phyloP scores from a whole-genome alignment of 2,888 invertebrate species.

The Cryptus armator region DNA sequence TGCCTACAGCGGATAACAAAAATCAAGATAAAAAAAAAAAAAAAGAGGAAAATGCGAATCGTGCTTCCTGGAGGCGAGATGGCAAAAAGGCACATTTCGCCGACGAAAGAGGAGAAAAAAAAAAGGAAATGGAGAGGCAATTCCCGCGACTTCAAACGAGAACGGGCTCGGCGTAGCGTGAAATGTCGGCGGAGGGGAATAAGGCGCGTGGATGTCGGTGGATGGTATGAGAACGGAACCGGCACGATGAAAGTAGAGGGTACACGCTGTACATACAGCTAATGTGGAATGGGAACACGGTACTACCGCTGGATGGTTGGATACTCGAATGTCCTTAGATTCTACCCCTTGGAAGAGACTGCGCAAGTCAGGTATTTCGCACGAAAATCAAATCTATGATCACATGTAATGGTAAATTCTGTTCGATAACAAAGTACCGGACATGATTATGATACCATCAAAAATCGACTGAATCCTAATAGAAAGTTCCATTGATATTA shows the following conservation, averaged over 20 bases:
- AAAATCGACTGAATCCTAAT: too few relatives aligned
- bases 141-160: conserved; percentile 78
- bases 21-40: conserved; percentile 38
- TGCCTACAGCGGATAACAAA: conserved; percentile 20
- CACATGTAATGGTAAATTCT: too few relatives aligned
- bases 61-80: conserved; percentile 21
- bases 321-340: neutral
- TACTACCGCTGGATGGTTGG: neutral
- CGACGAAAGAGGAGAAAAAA: conserved; percentile 29
- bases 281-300: neutral
- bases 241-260: conserved; percentile 20
- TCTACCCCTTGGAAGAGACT: neutral
- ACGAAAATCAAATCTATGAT: neutral
- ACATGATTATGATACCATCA: too few relatives aligned
- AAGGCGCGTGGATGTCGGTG: conserved; percentile 44
- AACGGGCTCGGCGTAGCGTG: conserved; percentile 77
- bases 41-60: conserved; percentile 2
- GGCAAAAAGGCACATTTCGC: conserved; percentile 29
- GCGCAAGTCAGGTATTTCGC: neutral
- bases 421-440: too few relatives aligned
- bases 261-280: conserved; percentile 17
- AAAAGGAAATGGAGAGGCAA: conserved; percentile 69
- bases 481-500: too few relatives aligned
- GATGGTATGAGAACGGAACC: conserved; percentile 44
- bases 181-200: conserved; percentile 72